Evolutionary conservation across 1,140 invertebrate species (phyloP).

Genomic region (Platyscapa corneri): DNA sequence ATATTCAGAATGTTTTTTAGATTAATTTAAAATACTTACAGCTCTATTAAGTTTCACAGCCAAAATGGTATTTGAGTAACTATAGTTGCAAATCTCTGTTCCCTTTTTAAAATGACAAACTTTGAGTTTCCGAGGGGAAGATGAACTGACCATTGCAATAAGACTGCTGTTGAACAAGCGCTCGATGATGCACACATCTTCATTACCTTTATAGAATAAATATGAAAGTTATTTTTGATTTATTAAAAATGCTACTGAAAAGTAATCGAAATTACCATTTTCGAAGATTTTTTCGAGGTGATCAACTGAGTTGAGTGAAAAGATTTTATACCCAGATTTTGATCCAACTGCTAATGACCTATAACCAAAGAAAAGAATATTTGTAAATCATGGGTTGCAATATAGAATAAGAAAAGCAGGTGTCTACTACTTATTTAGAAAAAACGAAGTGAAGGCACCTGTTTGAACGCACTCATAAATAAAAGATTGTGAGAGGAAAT

Average conservation of each 20-base stretch:
- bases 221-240: neutral
- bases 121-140: constrained; percentile 93
- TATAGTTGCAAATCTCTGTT: constrained; percentile 99
- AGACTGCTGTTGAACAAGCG: constrained; percentile 97
- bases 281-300: constrained; percentile 91
- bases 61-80: constrained; percentile 97
- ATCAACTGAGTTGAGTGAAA: constrained; percentile 89
- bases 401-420: neutral
- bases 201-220: constrained; percentile 65
- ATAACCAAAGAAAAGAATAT: constrained; percentile 23
- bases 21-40: constrained; percentile 77
- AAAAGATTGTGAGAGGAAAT: constrained; percentile 43
- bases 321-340: constrained; percentile 90
- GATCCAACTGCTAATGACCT: constrained; percentile 95
- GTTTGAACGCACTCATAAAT: constrained; percentile 24
- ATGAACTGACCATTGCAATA: constrained; percentile 94
- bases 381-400: neutral
- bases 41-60: constrained; percentile 96
- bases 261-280: constrained; percentile 77
- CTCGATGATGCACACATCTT: constrained; percentile 96
- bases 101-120: constrained; percentile 99
- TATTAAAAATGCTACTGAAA: constrained; percentile 39
- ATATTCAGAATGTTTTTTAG: neutral
- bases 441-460: neutral
- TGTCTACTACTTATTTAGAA: neutral